phyloP scores from a whole-genome alignment of 2,888 invertebrate species.

The Halictus quadricinctus region DNA sequence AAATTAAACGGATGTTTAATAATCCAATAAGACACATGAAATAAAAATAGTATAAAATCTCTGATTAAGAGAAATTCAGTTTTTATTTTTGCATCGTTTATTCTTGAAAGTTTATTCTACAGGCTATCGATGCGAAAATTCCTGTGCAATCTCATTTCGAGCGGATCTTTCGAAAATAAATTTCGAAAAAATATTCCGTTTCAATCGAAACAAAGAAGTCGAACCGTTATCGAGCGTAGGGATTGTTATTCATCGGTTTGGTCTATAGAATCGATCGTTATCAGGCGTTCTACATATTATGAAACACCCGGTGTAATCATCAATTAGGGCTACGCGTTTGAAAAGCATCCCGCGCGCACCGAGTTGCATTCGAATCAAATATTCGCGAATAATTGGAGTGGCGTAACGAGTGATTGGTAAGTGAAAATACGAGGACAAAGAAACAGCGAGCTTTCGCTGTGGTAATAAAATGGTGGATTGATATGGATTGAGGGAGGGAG shows the following conservation, averaged over 20 bases:
- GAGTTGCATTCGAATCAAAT: conserved; percentile 22
- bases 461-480: conserved; percentile 9
- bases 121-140: too few relatives aligned
- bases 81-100: background rate
- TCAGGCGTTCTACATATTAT: background rate
- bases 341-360: conserved; percentile 6
- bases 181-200: background rate
- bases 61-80: background rate
- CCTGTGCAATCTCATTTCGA: too few relatives aligned
- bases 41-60: background rate
- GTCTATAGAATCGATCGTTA: background rate
- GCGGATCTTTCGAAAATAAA: background rate
- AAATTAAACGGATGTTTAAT: background rate
- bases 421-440: conserved; percentile 15
- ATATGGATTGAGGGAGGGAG: conserved; percentile 5
- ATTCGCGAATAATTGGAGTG: conserved; percentile 24
- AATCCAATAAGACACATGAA: background rate
- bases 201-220: background rate
- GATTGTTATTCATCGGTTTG: background rate
- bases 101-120: background rate
- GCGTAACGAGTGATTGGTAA: conserved; percentile 19
- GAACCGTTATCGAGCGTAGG: background rate
- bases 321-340: background rate
- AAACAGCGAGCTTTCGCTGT: background rate
- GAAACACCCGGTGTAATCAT: background rate